A percentile compares a stretch with the other conserved stretches of the same genome.
Evolutionary conservation across 2,113 vertebrate genomes (phyloP).

Genomic region (Cebidichthys violaceus): DNA sequence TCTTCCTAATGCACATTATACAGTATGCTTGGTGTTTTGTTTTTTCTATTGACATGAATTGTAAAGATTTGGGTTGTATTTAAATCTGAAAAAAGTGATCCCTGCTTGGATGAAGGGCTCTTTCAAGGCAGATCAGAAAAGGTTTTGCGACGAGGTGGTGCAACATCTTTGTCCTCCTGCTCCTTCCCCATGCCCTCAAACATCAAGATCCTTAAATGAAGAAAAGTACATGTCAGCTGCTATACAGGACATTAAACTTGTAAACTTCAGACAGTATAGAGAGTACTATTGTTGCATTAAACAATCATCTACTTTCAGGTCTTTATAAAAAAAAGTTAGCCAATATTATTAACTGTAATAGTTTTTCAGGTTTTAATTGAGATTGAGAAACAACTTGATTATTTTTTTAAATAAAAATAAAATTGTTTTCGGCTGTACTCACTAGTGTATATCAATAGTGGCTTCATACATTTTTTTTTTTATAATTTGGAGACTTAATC

Average conservation of each 20-base stretch:
- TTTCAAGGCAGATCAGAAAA: constrained; percentile 85
- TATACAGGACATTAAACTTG: not conserved
- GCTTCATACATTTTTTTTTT: no score
- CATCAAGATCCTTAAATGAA: constrained; percentile 85
- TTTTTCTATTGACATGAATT: not conserved
- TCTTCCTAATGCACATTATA: not conserved
- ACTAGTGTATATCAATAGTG: no score
- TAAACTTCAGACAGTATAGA: not conserved
- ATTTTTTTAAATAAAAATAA: no score
- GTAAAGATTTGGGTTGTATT: not conserved
- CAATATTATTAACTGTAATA: not conserved
- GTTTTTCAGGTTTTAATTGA: not conserved
- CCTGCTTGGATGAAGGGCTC: not conserved
- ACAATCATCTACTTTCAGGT: not conserved
- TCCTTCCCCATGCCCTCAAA: constrained; percentile 86
- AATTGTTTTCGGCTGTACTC: no score
- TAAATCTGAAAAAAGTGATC: not conserved
- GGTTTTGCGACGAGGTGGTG: constrained; percentile 82
- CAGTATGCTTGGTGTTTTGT: not conserved
- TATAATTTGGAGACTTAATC: not conserved
- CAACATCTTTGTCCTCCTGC: constrained; percentile 72
- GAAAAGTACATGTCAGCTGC: not conserved
- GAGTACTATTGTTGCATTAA: not conserved
- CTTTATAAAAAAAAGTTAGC: not conserved
- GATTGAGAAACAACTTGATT: not conserved